These are phyloP conservation scores for Ligdia adustata DNA, from an alignment of 2,888 invertebrate genomes.

Conservation along the genomic window DNA sequence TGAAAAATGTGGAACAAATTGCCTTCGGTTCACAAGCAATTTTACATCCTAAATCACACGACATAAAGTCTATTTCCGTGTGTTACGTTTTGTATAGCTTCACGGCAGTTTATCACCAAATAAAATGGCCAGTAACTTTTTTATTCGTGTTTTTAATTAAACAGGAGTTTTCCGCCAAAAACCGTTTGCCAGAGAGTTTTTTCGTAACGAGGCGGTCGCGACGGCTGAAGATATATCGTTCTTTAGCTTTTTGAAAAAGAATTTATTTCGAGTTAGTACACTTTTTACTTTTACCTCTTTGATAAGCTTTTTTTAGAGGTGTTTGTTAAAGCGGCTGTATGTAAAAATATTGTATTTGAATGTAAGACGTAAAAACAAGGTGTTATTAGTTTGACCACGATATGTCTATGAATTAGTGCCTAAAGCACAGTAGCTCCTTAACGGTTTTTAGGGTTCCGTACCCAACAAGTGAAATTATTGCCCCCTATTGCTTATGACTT, in stretches of 20 bases:
- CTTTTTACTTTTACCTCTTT: not conserved
- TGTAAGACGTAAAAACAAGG: too few relatives aligned
- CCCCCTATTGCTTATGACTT: too few relatives aligned
- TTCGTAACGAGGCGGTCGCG: slow-evolving; percentile 58
- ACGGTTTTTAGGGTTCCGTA: too few relatives aligned
- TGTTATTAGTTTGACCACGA: too few relatives aligned
- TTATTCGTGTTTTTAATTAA: slow-evolving; percentile 82
- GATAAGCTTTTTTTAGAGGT: too few relatives aligned
- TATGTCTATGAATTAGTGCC: too few relatives aligned
- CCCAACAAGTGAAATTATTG: too few relatives aligned
- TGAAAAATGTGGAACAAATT: slow-evolving; percentile 47
- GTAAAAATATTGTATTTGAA: too few relatives aligned
- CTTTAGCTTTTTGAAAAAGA: slow-evolving; percentile 18
- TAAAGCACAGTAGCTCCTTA: too few relatives aligned
- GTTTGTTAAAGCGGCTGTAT: too few relatives aligned
- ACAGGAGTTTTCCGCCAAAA: slow-evolving; percentile 61
- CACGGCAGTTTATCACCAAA: slow-evolving; percentile 71
- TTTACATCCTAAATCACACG: slow-evolving; percentile 30
- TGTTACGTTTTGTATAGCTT: slow-evolving; percentile 40
- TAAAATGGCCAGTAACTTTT: slow-evolving; percentile 75
- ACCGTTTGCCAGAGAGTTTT: slow-evolving; percentile 60
- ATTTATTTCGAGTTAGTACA: slow-evolving; percentile 5
- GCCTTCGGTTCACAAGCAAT: slow-evolving; percentile 33
- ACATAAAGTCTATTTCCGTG: slow-evolving; percentile 47
- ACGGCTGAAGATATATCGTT: slow-evolving; percentile 29